phyloP scores from a whole-genome alignment of 1,140 invertebrate genomes.

The Ceratina australensis region DNA sequence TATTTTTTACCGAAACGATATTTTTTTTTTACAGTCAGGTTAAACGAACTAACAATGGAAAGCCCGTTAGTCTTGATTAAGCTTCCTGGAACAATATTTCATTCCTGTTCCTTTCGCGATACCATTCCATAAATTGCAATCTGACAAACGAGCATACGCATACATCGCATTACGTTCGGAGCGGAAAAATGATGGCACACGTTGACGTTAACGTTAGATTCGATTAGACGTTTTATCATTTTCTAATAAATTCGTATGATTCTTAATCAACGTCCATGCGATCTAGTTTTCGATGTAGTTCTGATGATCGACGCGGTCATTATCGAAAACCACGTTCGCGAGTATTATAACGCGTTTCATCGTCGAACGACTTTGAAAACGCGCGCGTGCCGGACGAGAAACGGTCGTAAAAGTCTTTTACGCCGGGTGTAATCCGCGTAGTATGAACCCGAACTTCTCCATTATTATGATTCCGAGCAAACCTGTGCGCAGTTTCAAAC shows the following conservation, averaged over 20 bases:
- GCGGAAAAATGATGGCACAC: not conserved
- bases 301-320: not conserved
- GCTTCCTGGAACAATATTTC: not conserved
- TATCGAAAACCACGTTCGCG: not conserved
- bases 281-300: no score
- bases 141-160: not conserved
- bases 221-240: no score
- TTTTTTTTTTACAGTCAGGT: conserved; percentile 6
- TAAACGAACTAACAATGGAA: conserved; percentile 3
- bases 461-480: not conserved
- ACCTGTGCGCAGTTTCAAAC: conserved; percentile 9
- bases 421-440: conserved; percentile 45
- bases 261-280: no score
- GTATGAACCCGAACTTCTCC: no score
- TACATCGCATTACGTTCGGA: no score
- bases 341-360: not conserved
- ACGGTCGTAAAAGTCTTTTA: conserved; percentile 58
- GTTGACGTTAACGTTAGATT: no score
- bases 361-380: conserved; percentile 20
- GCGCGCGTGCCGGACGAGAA: conserved; percentile 21
- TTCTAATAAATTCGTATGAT: no score
- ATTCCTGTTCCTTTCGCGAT: not conserved
- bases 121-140: not conserved
- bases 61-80: conserved; percentile 20
- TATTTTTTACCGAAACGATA: not conserved